Conservation (phyloP, 2,797 vertebrate genomes). For the Chiloscyllium punctatum region DNA sequence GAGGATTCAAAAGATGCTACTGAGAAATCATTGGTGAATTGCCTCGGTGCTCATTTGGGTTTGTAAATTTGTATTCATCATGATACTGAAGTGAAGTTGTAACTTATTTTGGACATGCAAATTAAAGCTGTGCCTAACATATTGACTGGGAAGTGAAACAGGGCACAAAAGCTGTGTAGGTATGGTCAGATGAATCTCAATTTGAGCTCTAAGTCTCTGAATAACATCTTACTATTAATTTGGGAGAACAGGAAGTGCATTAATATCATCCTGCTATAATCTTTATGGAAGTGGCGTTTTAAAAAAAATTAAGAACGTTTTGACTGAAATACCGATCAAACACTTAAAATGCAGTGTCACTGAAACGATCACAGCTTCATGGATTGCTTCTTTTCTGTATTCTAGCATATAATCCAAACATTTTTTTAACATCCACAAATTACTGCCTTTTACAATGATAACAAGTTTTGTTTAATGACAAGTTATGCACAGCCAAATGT, state of each 20-base stretch:
- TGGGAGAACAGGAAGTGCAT: background rate
- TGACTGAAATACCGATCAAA: background rate
- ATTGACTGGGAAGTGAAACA: background rate
- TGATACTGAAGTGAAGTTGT: background rate
- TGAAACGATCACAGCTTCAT: background rate
- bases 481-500: background rate
- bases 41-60: too few species aligned
- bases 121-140: background rate
- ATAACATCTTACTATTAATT: background rate
- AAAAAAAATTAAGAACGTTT: background rate
- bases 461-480: background rate
- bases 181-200: background rate
- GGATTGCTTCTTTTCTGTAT: background rate
- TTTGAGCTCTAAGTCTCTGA: background rate
- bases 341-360: background rate
- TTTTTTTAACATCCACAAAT: background rate
- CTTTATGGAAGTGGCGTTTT: background rate
- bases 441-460: background rate
- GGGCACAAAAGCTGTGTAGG: background rate
- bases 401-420: background rate
- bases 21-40: too few species aligned
- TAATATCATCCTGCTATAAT: background rate
- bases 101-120: background rate
- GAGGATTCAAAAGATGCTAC: too few species aligned
- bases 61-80: background rate